Evolutionary conservation across 2,113 vertebrate species (phyloP).

Genomic region (Python bivittatus): DNA sequence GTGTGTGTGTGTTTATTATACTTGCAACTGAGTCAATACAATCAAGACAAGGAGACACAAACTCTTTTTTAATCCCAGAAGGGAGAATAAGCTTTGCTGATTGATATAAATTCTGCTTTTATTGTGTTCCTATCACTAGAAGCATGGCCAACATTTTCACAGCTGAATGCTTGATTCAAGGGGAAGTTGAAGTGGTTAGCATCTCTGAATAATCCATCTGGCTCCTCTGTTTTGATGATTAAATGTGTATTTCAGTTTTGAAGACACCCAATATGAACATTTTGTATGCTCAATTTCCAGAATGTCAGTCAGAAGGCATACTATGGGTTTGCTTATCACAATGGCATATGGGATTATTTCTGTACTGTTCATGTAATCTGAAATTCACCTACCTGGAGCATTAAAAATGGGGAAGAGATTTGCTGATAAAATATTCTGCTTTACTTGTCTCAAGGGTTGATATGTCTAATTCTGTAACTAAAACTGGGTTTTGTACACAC

Average conservation of each 20-base stretch:
- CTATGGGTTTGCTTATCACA: background rate
- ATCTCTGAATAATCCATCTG: background rate
- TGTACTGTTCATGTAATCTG: background rate
- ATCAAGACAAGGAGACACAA: background rate
- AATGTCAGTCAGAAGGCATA: background rate
- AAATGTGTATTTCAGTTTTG: background rate
- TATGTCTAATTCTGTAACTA: background rate
- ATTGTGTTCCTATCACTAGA: background rate
- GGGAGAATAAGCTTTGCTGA: background rate
- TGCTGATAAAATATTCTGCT: background rate
- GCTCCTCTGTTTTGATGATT: slow-evolving; percentile 15
- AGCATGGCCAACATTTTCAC: background rate
- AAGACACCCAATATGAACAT: background rate
- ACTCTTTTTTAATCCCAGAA: background rate
- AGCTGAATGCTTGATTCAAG: background rate
- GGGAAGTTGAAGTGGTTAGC: background rate
- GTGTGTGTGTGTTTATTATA: background rate
- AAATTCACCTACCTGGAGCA: background rate
- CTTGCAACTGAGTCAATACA: background rate
- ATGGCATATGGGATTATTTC: background rate
- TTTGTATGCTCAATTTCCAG: background rate
- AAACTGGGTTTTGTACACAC: background rate
- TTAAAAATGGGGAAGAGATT: background rate
- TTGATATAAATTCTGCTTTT: slow-evolving; percentile 9
- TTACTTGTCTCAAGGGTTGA: background rate